A percentile compares a stretch with the other conserved stretches of the same genome.
phyloP scores from a whole-genome alignment of 2,113 vertebrate species.

The Grus americana region DNA sequence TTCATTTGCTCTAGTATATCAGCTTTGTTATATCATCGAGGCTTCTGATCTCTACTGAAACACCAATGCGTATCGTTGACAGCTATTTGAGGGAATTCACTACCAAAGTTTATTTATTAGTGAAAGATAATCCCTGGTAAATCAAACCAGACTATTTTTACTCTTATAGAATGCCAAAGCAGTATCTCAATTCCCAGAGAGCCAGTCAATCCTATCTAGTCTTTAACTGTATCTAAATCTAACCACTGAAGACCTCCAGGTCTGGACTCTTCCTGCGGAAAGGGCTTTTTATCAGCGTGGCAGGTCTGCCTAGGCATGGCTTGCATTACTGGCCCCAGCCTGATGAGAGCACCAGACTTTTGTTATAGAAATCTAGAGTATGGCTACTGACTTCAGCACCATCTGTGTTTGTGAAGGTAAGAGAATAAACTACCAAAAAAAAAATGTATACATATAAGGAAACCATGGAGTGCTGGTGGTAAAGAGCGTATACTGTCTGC shows the following conservation, averaged over 20 bases:
- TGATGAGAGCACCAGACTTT: not conserved
- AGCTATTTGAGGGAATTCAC: not conserved
- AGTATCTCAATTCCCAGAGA: not conserved
- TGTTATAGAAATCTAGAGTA: not conserved
- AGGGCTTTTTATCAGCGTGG: not conserved
- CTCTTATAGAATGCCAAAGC: constrained; percentile 22
- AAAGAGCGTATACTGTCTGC: not conserved
- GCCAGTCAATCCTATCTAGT: not conserved
- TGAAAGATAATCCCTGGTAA: constrained; percentile 41
- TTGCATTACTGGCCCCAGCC: not conserved
- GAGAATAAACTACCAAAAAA: not conserved
- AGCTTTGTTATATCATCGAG: not conserved
- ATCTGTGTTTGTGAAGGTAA: not conserved
- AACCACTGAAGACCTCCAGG: not conserved
- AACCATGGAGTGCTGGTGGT: not conserved
- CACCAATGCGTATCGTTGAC: not conserved
- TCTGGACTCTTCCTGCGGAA: not conserved
- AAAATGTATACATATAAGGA: not conserved
- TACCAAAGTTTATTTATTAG: constrained; percentile 37
- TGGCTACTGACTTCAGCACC: not conserved
- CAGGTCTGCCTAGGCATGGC: not conserved
- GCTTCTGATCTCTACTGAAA: not conserved
- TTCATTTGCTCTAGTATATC: not conserved
- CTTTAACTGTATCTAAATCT: constrained; percentile 30
- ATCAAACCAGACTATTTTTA: constrained; percentile 17